These are phyloP conservation scores for Palythoa heliodiscus DNA, from an alignment of 92 coral and sea anemone species.

Conservation along the genomic window DNA sequence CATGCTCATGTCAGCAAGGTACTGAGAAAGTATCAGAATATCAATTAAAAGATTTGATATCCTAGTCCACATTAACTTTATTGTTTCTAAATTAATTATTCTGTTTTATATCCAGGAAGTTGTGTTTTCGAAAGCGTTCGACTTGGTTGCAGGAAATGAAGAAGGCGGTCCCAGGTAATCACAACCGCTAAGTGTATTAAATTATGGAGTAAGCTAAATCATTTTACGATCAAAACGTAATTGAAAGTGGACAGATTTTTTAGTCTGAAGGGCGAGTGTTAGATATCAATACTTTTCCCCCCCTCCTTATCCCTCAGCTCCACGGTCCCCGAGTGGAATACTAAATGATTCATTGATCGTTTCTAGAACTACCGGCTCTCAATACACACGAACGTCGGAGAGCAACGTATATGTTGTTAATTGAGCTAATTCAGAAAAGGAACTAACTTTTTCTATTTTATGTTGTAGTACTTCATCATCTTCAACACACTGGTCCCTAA, in stretches of 20 bases:
- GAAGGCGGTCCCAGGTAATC: slow-evolving; percentile 66
- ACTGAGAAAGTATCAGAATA: too few relatives aligned
- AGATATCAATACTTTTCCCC: too few relatives aligned
- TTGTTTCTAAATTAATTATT: not conserved
- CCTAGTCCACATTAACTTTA: not conserved
- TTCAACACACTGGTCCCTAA: slow-evolving; percentile 82
- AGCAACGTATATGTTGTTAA: not conserved
- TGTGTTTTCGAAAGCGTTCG: slow-evolving; percentile 90
- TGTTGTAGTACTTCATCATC: slow-evolving; percentile 56
- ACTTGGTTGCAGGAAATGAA: slow-evolving; percentile 71
- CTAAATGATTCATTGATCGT: too few relatives aligned
- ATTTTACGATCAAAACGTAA: too few relatives aligned
- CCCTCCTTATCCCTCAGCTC: too few relatives aligned
- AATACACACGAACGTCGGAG: too few relatives aligned
- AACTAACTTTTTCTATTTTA: not conserved
- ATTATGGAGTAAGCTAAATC: too few relatives aligned
- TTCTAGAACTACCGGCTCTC: too few relatives aligned
- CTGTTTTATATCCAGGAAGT: slow-evolving; percentile 55
- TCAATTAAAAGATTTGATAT: not conserved
- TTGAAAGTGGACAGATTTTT: too few relatives aligned
- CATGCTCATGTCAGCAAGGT: too few relatives aligned
- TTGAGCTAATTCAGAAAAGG: not conserved
- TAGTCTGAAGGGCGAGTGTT: too few relatives aligned
- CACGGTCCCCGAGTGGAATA: too few relatives aligned
- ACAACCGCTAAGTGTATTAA: not conserved